phyloP scores from a whole-genome alignment of 2,888 invertebrate genomes.

The Notodonta dromedarius region DNA sequence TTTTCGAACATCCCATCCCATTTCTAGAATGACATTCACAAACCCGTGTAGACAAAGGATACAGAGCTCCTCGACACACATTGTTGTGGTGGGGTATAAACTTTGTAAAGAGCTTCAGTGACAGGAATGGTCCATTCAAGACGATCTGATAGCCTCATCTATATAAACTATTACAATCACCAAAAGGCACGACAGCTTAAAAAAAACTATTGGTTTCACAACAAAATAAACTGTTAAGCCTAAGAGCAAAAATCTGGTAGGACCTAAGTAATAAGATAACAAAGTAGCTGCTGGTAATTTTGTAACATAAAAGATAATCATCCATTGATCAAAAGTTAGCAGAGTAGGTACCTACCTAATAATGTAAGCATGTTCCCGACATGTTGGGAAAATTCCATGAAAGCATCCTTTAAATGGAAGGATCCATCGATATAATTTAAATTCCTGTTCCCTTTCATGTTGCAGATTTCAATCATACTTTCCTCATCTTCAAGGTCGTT shows the following conservation, averaged over 20 bases:
- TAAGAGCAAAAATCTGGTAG: no score
- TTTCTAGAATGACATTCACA: background rate
- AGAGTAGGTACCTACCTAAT: no score
- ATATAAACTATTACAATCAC: no score
- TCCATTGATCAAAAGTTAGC: no score
- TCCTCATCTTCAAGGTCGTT: background rate
- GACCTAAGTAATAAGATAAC: no score
- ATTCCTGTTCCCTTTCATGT: background rate
- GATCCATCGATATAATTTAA: background rate
- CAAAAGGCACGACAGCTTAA: no score
- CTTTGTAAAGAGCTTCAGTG: background rate
- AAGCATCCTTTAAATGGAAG: background rate
- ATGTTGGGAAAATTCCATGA: no score
- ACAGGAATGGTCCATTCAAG: background rate
- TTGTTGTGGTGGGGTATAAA: background rate
- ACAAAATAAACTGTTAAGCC: no score
- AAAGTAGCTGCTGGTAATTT: no score
- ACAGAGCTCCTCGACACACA: background rate
- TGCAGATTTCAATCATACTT: background rate
- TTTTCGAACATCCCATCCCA: background rate
- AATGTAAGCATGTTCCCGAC: no score
- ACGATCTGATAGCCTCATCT: background rate
- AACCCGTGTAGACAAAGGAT: background rate
- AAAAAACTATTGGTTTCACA: no score
- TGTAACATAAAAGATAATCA: no score